phyloP scores from a whole-genome alignment of 2,797 vertebrate genomes.

The Chaunax sp. region DNA sequence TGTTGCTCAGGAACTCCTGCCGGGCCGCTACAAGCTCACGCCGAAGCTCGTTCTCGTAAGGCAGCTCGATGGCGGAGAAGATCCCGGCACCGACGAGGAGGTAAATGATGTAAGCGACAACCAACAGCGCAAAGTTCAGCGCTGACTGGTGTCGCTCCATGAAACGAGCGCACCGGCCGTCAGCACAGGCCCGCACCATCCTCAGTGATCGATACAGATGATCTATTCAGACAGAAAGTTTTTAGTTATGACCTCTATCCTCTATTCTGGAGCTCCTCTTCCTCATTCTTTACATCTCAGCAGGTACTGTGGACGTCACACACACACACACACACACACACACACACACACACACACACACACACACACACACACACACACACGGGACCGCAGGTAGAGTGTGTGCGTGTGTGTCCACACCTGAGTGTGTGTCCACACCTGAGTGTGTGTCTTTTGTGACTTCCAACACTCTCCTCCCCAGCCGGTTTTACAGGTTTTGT shows the following conservation, averaged over 20 bases:
- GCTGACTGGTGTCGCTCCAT: constrained; percentile 83
- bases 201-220: no score
- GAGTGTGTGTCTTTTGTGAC: no score
- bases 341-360: no score
- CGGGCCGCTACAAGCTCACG: constrained; percentile 84
- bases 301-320: constrained; percentile 55
- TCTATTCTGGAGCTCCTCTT: constrained; percentile 38
- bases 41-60: constrained; percentile 89
- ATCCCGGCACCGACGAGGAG: constrained; percentile 90
- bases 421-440: no score
- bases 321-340: no score
- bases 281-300: constrained; percentile 64
- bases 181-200: constrained; percentile 49
- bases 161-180: constrained; percentile 81
- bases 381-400: background rate
- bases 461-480: background rate
- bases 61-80: constrained; percentile 93
- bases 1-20: constrained; percentile 87
- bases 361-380: no score
- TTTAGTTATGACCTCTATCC: background rate
- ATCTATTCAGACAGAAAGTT: background rate
- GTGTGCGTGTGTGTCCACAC: constrained; percentile 3
- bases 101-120: constrained; percentile 87
- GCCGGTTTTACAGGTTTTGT: constrained; percentile 59
- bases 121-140: constrained; percentile 86